phyloP scores from a whole-genome alignment of 2,113 vertebrate genomes.

The Apodemus sylvaticus region DNA sequence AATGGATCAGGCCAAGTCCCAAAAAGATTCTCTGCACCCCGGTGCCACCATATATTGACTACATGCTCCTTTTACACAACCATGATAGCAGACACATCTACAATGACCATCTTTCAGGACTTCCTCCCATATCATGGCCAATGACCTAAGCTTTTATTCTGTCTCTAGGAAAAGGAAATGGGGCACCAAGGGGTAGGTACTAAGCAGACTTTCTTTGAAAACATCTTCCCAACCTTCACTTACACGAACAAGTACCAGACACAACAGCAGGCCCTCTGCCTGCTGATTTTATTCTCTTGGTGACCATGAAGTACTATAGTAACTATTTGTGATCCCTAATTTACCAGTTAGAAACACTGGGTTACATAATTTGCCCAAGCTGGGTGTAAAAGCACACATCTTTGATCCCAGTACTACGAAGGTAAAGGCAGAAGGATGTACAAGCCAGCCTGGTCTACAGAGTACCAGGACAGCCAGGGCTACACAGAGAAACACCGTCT shows the following conservation, averaged over 20 bases:
- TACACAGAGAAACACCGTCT: background rate
- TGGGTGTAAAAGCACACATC: background rate
- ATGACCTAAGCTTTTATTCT: background rate
- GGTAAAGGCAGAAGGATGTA: background rate
- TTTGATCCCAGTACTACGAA: background rate
- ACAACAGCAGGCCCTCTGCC: background rate
- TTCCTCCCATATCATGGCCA: background rate
- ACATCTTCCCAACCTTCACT: background rate
- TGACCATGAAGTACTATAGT: background rate
- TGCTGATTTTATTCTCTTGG: background rate
- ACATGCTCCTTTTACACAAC: background rate
- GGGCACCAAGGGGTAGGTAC: background rate
- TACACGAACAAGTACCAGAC: background rate
- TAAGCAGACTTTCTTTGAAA: background rate
- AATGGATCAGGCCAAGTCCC: background rate
- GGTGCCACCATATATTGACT: background rate
- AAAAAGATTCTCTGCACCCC: rapidly evolving
- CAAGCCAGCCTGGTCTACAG: background rate
- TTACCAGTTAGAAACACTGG: conserved; percentile 36
- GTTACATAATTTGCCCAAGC: conserved; percentile 21
- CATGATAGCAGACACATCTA: background rate
- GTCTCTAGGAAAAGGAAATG: conserved; percentile 20
- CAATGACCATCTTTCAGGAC: background rate
- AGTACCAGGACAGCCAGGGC: background rate
- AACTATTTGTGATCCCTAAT: background rate